Conservation (phyloP, 2,797 vertebrate species). For the Chaunax sp. region DNA sequence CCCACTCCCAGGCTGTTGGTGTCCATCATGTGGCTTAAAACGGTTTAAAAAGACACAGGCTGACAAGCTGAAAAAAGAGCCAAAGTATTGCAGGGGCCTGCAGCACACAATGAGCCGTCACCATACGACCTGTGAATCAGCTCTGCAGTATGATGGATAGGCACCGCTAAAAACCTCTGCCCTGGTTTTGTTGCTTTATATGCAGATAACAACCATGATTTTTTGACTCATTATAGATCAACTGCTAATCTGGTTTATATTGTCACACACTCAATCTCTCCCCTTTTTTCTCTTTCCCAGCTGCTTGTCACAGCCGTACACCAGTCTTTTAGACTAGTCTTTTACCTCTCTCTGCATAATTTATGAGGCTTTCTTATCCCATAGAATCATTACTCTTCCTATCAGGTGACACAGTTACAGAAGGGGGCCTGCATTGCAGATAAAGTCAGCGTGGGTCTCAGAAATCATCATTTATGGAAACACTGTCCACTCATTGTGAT, state of each 20-base stretch:
- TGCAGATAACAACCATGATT: constrained; percentile 18
- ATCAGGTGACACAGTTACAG: constrained; percentile 53
- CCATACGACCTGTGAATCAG: constrained; percentile 33
- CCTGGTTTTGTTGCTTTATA: constrained; percentile 12
- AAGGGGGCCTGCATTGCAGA: constrained; percentile 25
- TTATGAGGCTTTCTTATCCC: constrained; percentile 40
- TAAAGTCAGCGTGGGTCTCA: constrained; percentile 24
- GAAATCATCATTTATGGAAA: constrained; percentile 48
- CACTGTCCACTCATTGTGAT: constrained; percentile 26
- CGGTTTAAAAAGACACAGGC: constrained; percentile 8
- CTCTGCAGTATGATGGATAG: constrained; percentile 38
- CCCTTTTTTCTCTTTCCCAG: background rate
- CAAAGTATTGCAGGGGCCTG: background rate
- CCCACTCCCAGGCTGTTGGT: constrained; percentile 20
- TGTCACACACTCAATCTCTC: background rate
- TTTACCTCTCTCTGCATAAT: constrained; percentile 52
- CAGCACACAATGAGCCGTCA: constrained; percentile 38
- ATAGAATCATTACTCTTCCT: constrained; percentile 44
- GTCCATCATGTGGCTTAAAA: constrained; percentile 31
- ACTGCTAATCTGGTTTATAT: background rate
- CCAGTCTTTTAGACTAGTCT: constrained; percentile 27
- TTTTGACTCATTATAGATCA: constrained; percentile 21
- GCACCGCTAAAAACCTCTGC: constrained; percentile 19
- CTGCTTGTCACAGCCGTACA: constrained; percentile 21
- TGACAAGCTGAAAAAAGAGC: constrained; percentile 27